Base-by-base conservation (phyloP, 2,888 invertebrate species). In the Synanthedon formicaeformis region DNA sequence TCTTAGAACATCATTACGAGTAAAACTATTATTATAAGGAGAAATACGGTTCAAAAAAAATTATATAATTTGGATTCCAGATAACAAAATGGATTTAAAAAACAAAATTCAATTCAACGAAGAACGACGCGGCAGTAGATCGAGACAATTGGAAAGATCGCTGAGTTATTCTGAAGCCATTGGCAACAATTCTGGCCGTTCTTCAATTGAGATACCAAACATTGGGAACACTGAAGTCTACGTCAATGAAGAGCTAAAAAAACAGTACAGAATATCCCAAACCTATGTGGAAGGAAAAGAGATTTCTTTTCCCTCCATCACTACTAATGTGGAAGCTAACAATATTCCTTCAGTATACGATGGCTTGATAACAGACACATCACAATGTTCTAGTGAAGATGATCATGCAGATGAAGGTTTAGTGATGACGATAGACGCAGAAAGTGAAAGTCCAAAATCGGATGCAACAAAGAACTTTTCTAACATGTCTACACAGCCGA, bases 81-180 rank as follows among this genome's bases (percentile, higher is more conserved):
- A 34, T 10, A 8, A 8, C 13, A 13, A n/a, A 8, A 45, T 45
- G 45, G 45, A 45, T 14, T 45, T n/a, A 4, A 12, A 6, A 45
- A 45, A 13, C 14, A 45, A 45, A 45, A 45, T 45, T 13, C 45
- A 45, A 14, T 45, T 45, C 12, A 4, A n/a, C 51, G 64, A 67
- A 12, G 66, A 69, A 34, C 60, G 77, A n/a, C 62, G 83, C 54
- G 77, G 76, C 0, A 84, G 84, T 52, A 63, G 78, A 53, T 65
- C 51, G 11, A 61, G 85, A 51, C 69, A 73, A 0, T 58, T 87
- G n/a, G 85, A 85, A 61, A 64, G 87, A 59, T 87, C 87, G 0
- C 57, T 77, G 0, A 87, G 87, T 59, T 87, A 87, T 52, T 85
- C 85, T 0, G 87, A 81, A 67, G 87, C 87, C 0, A 86, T 87